Evolutionary conservation across 2,888 invertebrate species (phyloP).

Genomic region (Sussaba pulchella): DNA sequence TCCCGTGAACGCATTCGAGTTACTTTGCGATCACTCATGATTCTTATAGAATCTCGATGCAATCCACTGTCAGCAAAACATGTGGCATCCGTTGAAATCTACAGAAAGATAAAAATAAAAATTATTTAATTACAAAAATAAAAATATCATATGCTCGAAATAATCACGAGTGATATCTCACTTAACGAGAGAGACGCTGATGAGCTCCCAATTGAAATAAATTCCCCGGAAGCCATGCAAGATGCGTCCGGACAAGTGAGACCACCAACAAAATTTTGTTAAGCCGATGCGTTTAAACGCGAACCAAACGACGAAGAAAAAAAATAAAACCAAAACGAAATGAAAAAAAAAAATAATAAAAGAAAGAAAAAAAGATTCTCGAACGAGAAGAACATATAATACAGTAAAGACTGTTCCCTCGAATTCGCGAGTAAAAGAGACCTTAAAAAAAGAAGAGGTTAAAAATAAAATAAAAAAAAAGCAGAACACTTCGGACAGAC

Average conservation of each 20-base stretch:
- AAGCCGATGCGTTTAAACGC: conserved; percentile 20
- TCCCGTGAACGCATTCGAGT: not conserved
- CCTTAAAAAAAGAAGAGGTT: too few species aligned
- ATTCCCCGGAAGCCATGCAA: conserved; percentile 22
- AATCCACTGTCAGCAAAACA: not conserved
- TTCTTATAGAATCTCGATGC: not conserved
- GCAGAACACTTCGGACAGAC: conserved; percentile 51
- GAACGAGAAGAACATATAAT: conserved; percentile 44
- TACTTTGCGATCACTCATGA: not conserved
- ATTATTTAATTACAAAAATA: too few species aligned
- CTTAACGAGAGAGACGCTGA: too few species aligned
- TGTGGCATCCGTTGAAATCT: not conserved
- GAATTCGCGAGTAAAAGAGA: conserved; percentile 53
- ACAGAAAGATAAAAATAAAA: too few species aligned
- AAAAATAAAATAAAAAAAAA: too few species aligned
- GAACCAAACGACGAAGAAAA: too few species aligned
- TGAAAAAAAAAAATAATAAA: conserved; percentile 10
- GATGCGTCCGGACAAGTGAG: conserved; percentile 37
- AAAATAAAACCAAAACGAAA: not conserved
- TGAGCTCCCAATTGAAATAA: not conserved
- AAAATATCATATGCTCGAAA: not conserved
- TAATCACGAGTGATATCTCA: too few species aligned
- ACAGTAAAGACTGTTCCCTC: conserved; percentile 44
- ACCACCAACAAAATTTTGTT: conserved; percentile 2
- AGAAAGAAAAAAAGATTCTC: conserved; percentile 24